Evolutionary conservation across 1,140 invertebrate genomes (phyloP).

Genomic region (Bombus affinis): DNA sequence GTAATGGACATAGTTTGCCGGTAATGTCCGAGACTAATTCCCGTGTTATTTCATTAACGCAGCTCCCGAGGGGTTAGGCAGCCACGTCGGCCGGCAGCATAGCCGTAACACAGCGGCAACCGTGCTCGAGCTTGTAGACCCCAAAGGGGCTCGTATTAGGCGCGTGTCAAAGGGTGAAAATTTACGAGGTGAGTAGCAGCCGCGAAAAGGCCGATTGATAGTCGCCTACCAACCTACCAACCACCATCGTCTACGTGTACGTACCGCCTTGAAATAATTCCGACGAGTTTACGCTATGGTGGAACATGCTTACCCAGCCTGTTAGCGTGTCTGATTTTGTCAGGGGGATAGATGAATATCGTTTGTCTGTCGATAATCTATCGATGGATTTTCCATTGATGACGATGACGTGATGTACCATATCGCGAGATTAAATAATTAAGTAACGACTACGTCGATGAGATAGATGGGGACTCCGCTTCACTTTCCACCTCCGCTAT

Average conservation of each 20-base stretch:
- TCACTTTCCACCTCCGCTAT: not conserved
- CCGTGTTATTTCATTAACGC: conserved; percentile 83
- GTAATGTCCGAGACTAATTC: conserved; percentile 84
- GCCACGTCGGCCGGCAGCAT: conserved; percentile 60
- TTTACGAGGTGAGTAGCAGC: conserved; percentile 77
- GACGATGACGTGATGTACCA: not conserved
- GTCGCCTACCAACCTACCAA: conserved; percentile 3
- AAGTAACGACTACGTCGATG: not conserved
- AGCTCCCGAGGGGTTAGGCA: conserved; percentile 74
- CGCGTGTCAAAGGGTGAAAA: conserved; percentile 81
- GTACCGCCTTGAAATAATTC: conserved; percentile 55
- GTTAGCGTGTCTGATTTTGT: conserved; percentile 57
- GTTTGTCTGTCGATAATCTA: conserved; percentile 44
- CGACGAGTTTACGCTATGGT: conserved; percentile 45
- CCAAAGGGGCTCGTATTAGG: conserved; percentile 73
- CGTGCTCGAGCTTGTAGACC: conserved; percentile 19
- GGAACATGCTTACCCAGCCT: conserved; percentile 41
- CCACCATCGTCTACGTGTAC: not conserved
- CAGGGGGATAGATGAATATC: conserved; percentile 52
- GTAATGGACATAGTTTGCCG: conserved; percentile 83
- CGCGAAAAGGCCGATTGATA: conserved; percentile 77
- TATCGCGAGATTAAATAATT: conserved; percentile 35
- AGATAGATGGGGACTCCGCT: no score
- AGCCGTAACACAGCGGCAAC: conserved; percentile 43
- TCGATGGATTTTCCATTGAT: conserved; percentile 38